Evolutionary conservation across 2,888 invertebrate species (phyloP).

Genomic region (Baronia brevicornis): DNA sequence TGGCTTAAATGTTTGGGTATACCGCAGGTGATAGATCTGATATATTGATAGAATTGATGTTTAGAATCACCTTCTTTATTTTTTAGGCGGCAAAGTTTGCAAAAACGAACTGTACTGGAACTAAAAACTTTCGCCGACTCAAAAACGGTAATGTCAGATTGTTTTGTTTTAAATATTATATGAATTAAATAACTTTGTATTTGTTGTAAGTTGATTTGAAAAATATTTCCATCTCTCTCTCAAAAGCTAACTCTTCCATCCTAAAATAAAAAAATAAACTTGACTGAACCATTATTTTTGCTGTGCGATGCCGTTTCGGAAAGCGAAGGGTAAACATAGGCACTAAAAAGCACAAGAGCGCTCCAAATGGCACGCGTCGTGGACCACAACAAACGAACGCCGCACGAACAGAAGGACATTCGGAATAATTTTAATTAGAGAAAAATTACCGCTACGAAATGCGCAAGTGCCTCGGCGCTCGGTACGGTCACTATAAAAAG

Average conservation of each 20-base stretch:
- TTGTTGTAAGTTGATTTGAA: too few species aligned
- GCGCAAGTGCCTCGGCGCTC: constrained; percentile 34
- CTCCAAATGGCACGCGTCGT: constrained; percentile 67
- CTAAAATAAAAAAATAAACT: constrained; percentile 30
- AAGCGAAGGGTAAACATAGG: constrained; percentile 63
- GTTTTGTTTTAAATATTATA: too few species aligned
- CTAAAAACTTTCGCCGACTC: too few species aligned
- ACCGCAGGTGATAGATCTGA: too few species aligned
- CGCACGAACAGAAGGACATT: constrained; percentile 56
- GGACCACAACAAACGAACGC: constrained; percentile 67
- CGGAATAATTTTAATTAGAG: constrained; percentile 74
- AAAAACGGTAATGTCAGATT: too few species aligned
- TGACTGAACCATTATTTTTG: constrained; percentile 46
- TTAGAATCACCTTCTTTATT: too few species aligned
- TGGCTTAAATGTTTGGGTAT: too few species aligned
- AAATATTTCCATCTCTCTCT: too few species aligned
- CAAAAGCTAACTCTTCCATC: constrained; percentile 20
- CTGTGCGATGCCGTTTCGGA: constrained; percentile 36
- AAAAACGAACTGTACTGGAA: too few species aligned
- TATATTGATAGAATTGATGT: too few species aligned
- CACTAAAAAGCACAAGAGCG: constrained; percentile 68
- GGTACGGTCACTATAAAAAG: constrained; percentile 31
- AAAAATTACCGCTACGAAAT: constrained; percentile 66
- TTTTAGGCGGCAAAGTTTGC: too few species aligned
- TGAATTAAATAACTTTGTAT: too few species aligned